These are phyloP conservation scores for Polyploca ridens DNA, from an alignment of 2,888 invertebrate genomes.

Conservation along the genomic window DNA sequence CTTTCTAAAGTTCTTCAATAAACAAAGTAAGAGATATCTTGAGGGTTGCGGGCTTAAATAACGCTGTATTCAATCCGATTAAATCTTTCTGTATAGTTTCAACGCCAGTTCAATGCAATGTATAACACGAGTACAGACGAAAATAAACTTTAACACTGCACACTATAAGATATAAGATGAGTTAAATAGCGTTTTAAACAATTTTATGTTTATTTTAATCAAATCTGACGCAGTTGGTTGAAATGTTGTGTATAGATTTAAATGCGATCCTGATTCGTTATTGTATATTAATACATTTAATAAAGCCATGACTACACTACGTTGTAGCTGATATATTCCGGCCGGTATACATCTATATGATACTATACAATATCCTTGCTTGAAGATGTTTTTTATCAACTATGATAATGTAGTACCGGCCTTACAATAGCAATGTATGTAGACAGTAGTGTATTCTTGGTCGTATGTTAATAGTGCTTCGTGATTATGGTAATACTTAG, in stretches of 20 bases:
- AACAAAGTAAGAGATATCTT: no score
- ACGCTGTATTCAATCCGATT: no score
- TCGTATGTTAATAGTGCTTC: constrained; percentile 33
- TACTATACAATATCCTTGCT: no score
- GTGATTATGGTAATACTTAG: constrained; percentile 40
- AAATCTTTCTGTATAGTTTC: no score
- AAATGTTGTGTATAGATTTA: not conserved
- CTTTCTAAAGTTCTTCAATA: no score
- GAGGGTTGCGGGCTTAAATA: no score
- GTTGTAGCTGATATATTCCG: not conserved
- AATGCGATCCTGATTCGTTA: not conserved
- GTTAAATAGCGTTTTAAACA: no score
- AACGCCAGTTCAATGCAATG: no score
- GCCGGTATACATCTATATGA: not conserved
- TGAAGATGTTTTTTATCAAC: not conserved
- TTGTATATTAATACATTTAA: not conserved
- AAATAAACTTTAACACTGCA: no score
- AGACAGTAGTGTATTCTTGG: constrained; percentile 11
- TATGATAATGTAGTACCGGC: not conserved
- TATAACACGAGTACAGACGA: no score
- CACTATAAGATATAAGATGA: no score
- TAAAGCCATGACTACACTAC: not conserved
- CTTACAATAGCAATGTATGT: not conserved
- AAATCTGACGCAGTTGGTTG: constrained; percentile 3
- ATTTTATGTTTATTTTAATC: not conserved